phyloP scores from a whole-genome alignment of 2,888 invertebrate genomes.

The Electrophaes corylata region DNA sequence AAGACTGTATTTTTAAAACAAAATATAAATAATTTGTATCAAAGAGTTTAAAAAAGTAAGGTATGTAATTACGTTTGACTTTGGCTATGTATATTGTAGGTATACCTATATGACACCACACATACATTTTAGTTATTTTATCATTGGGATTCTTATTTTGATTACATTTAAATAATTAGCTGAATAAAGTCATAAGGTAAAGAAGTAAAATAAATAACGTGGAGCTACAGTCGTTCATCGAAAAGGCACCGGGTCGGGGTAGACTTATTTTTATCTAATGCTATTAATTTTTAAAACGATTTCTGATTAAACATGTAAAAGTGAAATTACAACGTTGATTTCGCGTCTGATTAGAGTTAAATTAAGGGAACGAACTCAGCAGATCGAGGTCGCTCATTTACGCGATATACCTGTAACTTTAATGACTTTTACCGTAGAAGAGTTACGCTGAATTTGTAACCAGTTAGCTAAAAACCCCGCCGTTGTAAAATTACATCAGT shows the following conservation, averaged over 20 bases:
- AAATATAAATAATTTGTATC: too few relatives aligned
- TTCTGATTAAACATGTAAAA: slow-evolving; percentile 18
- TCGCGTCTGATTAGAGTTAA: slow-evolving; percentile 60
- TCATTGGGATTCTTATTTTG: too few relatives aligned
- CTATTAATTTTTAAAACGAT: slow-evolving; percentile 22
- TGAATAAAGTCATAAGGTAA: too few relatives aligned
- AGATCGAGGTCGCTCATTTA: slow-evolving; percentile 58
- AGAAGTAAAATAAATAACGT: neutral
- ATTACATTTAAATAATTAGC: too few relatives aligned
- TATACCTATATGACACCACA: too few relatives aligned
- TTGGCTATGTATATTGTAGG: too few relatives aligned
- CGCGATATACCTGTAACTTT: slow-evolving; percentile 46
- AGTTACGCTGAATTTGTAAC: neutral
- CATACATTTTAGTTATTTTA: too few relatives aligned
- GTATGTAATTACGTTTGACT: too few relatives aligned
- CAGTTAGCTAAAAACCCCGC: neutral
- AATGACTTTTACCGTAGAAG: slow-evolving; percentile 48
- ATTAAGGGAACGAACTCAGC: slow-evolving; percentile 49
- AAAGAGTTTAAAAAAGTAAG: too few relatives aligned
- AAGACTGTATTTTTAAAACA: too few relatives aligned
- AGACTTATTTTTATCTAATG: slow-evolving; percentile 16
- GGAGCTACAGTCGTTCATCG: neutral
- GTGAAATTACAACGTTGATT: slow-evolving; percentile 42
- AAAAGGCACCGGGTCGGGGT: neutral
- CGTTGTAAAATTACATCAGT: too few relatives aligned